Conservation (phyloP, 2,888 invertebrate genomes). For the Trissoscelio sp. region DNA sequence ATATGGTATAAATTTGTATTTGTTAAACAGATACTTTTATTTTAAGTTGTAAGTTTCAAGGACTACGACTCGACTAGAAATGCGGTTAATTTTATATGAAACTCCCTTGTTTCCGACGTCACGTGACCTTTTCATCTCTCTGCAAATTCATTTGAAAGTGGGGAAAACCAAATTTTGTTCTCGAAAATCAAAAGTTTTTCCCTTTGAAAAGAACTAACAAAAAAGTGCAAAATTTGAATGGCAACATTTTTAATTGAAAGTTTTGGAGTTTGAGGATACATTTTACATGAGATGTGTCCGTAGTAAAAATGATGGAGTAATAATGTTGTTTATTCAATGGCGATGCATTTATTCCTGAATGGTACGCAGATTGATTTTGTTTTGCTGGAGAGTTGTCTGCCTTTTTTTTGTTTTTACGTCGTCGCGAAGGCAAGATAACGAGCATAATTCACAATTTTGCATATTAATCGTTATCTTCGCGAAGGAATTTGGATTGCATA, state of each 20-base stretch:
- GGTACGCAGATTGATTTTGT: slow-evolving; percentile 26
- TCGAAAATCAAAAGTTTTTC: background rate
- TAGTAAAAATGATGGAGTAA: slow-evolving; percentile 33
- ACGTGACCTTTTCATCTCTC: background rate
- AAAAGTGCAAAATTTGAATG: slow-evolving; percentile 1
- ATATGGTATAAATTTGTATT: slow-evolving; percentile 25
- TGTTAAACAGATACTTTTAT: slow-evolving; percentile 25
- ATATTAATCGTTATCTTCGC: slow-evolving; percentile 8
- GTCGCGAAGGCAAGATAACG: slow-evolving; percentile 40
- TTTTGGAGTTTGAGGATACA: slow-evolving; percentile 26
- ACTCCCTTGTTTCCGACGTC: background rate
- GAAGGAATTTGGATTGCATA: background rate
- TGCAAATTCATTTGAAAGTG: background rate
- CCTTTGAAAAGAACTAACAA: too few relatives aligned
- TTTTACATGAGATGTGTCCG: slow-evolving; percentile 11
- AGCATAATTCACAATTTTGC: background rate
- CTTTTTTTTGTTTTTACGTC: slow-evolving; percentile 12
- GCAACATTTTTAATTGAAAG: slow-evolving; percentile 20
- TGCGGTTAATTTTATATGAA: slow-evolving; percentile 20
- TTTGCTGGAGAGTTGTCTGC: slow-evolving; percentile 5
- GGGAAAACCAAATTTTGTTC: background rate
- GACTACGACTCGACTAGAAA: slow-evolving; percentile 30
- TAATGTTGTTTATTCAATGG: slow-evolving; percentile 2
- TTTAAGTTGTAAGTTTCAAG: slow-evolving; percentile 22
- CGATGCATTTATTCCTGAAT: slow-evolving; percentile 27